phyloP scores from a whole-genome alignment of 30 jellyfish, hydroid and myxozoan species.

The Rhopilema esculentum region DNA sequence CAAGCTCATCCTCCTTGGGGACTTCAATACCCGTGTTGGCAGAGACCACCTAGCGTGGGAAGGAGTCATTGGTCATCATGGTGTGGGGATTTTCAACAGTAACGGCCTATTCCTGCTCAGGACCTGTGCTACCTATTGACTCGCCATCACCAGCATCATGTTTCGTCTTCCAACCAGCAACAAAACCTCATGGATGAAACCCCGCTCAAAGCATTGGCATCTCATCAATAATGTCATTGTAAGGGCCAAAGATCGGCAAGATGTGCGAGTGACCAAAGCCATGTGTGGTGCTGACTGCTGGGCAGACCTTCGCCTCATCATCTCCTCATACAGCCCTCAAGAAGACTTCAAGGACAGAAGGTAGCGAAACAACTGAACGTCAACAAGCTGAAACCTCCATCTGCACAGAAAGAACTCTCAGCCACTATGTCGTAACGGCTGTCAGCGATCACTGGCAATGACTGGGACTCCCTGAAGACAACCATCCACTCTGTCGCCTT shows the following conservation, averaged over 20 bases:
- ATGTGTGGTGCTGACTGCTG: constrained; percentile 52
- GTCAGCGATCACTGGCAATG: background rate
- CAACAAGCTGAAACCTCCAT: background rate
- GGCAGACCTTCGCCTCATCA: constrained; percentile 39
- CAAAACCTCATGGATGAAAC: constrained; percentile 66
- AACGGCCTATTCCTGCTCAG: constrained; percentile 58
- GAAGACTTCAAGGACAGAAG: background rate
- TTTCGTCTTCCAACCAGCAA: constrained; percentile 27
- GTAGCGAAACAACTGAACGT: background rate
- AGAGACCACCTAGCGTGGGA: constrained; percentile 33
- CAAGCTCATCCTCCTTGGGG: constrained; percentile 48
- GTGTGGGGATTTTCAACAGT: constrained; percentile 38
- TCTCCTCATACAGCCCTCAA: constrained; percentile 8
- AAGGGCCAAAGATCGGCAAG: constrained; percentile 3
- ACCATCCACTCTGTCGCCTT: background rate
- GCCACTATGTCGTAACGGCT: background rate
- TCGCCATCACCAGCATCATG: constrained; percentile 45
- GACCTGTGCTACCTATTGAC: constrained; percentile 21
- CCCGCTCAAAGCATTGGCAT: constrained; percentile 64
- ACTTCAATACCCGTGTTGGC: constrained; percentile 53
- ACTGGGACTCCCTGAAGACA: constrained; percentile 36
- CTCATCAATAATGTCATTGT: constrained; percentile 44
- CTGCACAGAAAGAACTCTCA: background rate
- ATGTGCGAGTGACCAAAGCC: background rate
- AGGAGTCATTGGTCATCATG: constrained; percentile 44